Base-by-base conservation (phyloP, 1,140 invertebrate genomes). In the Platyura marginata region DNA sequence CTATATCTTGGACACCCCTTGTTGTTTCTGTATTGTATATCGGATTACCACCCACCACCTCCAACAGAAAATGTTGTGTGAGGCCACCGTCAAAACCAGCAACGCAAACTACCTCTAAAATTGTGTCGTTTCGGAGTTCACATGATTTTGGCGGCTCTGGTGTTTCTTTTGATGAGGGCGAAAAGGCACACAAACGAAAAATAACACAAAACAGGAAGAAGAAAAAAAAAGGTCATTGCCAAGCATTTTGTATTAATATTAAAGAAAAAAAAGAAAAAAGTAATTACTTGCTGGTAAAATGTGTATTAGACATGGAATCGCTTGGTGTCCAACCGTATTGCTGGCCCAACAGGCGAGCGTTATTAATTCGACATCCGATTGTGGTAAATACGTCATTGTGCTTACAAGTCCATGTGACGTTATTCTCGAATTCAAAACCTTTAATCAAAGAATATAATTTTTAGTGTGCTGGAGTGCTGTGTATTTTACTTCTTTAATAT, bases 291-390 rank as follows among this genome's bases (percentile, higher is more conserved):
- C 81, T 47, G 79, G 78, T 46, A 84, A 62, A 40, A 90, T 71
- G 58, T 81, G 74, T 60, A 89, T 85, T 40, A 83, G 62, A 55
- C 87, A 91, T 4, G 87, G 85, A 47, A 68, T 69, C 45, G 70
- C 70, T 63, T 89, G 85, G 51, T 75, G 71, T 37, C 87, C 87
- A 9, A 89, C 74, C 47, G 70, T 71, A 63, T 89, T 90, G 51
- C 71, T 77, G 1, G 84, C 85, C 83, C 83, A 90, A 54, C 87
- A 91, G 10, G 81, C 76, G 0, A 91, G 62, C 42, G 79, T 82
- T 41, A 85, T 84, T 47, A 85, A 74, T 56, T 90, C 84, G 16
- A 71, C 68, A 41, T 74, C 71, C 37, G 57, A 59, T 41, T 62
- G 66, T 21, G 72, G 70, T 41, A 67, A 72, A 58, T 74, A 84